Base-by-base conservation (phyloP, 2,797 vertebrate species). In the Carapus acus region DNA sequence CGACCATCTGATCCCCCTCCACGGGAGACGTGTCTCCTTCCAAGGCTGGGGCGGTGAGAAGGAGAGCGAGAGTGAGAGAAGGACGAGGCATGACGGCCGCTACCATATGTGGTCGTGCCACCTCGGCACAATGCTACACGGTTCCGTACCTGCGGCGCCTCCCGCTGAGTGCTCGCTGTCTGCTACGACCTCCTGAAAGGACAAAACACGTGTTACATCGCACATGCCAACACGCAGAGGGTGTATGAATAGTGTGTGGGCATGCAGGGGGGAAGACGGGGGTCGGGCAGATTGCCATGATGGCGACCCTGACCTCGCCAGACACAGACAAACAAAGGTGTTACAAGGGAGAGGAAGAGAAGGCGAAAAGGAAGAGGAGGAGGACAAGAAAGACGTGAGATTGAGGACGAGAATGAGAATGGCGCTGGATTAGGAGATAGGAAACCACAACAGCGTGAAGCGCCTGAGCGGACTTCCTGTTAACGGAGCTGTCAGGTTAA, bases 1-100 rank as follows among this genome's bases (percentile, higher is more conserved):
- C 68, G 57, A 67, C 86, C 85, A 88, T 87, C 56, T 84, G 85
- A 80, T 85, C 79, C 34, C 74, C 78, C 24, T 59, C 15, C 8
- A 69, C 21, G 19, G 74, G 86, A 75, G 54, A 78, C 74, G 71
- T 82, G 77, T 73, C 56, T 31, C 47, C 65, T 62, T 86, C 86
- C 85, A 87, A 73, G 44, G 62, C 86, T 87, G 67, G 61, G 44
- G 61, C 16, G 51, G 63, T 7, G 46, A 72, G 23, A 73, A 46
- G 36, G 33, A 58, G 45, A 21, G 42, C 36, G 46, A 39, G 29
- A 53, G 47, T 9, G 43, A 52, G 41, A 58, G 38, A 54, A 69
- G 58, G 19, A 72, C 54, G 46, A 48, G 38, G 46, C 12, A 62
- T 7, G 52, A 50, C 59, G 62, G n/a, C n/a, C 39, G 50, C 50